Conservation (phyloP, 2,113 vertebrate genomes). For the Catharus bicknelli region DNA sequence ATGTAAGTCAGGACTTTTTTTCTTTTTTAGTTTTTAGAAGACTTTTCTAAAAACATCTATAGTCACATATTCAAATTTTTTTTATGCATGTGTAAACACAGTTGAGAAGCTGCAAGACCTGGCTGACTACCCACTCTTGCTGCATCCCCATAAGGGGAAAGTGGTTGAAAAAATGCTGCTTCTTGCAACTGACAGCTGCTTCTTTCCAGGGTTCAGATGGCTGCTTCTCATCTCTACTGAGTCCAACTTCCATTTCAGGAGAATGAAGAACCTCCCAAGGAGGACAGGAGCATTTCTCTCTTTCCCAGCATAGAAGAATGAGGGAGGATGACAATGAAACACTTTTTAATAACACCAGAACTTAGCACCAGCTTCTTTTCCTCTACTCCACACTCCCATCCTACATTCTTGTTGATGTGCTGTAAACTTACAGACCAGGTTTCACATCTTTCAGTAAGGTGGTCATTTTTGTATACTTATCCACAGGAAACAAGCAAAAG, state of each 20-base stretch:
- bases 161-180: not conserved
- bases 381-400: not conserved
- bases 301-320: not conserved
- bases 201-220: not conserved
- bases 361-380: not conserved
- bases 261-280: not conserved
- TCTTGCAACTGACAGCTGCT: not conserved
- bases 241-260: not conserved
- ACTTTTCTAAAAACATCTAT: not conserved
- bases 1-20: not conserved
- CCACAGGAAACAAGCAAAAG: not conserved
- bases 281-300: not conserved
- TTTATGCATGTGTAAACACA: not conserved
- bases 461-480: not conserved
- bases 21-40: not conserved
- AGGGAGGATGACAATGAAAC: not conserved
- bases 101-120: not conserved
- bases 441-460: not conserved
- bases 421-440: not conserved
- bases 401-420: not conserved
- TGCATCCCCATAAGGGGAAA: not conserved
- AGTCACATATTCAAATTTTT: not conserved
- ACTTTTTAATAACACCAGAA: not conserved
- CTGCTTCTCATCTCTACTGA: not conserved
- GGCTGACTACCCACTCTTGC: not conserved